Evolutionary conservation across 1,140 invertebrate species (phyloP), one percentile per base, ranked within the genome.

Genomic region (Oncopeltus fasciatus): DNA sequence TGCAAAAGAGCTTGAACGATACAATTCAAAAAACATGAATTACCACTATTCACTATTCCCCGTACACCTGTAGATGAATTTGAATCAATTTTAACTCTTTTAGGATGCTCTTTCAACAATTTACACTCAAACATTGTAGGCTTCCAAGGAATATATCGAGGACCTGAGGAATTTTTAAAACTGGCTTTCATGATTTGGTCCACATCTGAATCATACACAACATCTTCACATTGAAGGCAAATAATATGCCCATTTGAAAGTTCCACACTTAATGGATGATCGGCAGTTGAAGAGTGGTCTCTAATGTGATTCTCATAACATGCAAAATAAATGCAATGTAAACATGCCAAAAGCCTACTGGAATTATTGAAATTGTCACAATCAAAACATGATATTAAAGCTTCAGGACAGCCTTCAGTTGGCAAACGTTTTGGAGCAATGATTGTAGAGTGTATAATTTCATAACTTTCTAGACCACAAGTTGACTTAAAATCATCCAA

Each of bases 21-120:
- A 71, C 92, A 95, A 74, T 96, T 98, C 91, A 98, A 96, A 73
- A 98, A 98, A 75, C 95, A 99, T 1, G 96, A 98, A 66, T 93
- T 92, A n/a, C 95, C 95, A 67, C 98, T 77, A 77, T 99, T 99
- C 66, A 97, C 86, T 24, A 98, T 78, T 1, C 95, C 95, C 64
- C 95, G 78, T 28, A 96, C 74, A 33, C 92, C 84, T 77, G 62
- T 56, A 71, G 67, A 47, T 60, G 26, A 29, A 47, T 18, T 33
- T 21, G 9, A 59, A 53, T 47, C 4, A 21, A 66, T 11, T 38
- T 59, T 49, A 18, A 61, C 27, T 28, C 16, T 28, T 16, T 38
- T 46, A 2, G 14, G n/a, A 21, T 59, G 29, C n/a, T 60, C 38
- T 57, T 56, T 18, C 8, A 65, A 43, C 14, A 60, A 27, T 59